These are phyloP conservation scores for Hyperoplus lanceolatus DNA, from an alignment of 2,797 vertebrate genomes.

Conservation along the genomic window DNA sequence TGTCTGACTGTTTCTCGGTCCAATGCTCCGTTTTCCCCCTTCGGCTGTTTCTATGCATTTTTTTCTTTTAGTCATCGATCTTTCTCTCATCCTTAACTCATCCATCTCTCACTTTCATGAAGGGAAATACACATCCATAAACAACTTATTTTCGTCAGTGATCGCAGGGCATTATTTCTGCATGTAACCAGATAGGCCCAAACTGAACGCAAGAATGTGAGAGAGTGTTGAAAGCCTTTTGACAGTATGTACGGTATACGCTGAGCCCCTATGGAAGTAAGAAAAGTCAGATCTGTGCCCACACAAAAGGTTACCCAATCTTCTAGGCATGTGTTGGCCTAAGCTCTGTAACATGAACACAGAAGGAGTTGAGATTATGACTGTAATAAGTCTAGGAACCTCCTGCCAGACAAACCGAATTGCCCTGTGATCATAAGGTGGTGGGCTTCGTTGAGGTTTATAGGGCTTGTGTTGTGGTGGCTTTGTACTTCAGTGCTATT, in stretches of 20 bases:
- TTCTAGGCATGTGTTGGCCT: slow-evolving; percentile 49
- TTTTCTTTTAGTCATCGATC: slow-evolving; percentile 52
- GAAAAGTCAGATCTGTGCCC: neutral
- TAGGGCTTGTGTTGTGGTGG: slow-evolving; percentile 77
- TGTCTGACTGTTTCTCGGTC: slow-evolving; percentile 64
- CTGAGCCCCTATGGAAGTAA: neutral
- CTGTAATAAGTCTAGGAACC: slow-evolving; percentile 73
- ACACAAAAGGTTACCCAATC: slow-evolving; percentile 46
- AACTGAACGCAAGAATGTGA: slow-evolving; percentile 15
- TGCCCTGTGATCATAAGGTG: slow-evolving; percentile 75
- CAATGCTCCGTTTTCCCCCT: slow-evolving; percentile 61
- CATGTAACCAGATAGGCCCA: slow-evolving; percentile 23
- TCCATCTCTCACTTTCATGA: slow-evolving; percentile 48
- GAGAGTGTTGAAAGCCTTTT: neutral
- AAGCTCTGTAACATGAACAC: slow-evolving; percentile 59
- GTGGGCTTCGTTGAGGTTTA: slow-evolving; percentile 73
- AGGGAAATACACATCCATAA: slow-evolving; percentile 34
- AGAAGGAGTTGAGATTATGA: slow-evolving; percentile 69
- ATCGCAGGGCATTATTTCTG: slow-evolving; percentile 24
- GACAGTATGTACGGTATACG: neutral
- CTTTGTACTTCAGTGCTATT: slow-evolving; percentile 73
- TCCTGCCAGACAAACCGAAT: slow-evolving; percentile 74
- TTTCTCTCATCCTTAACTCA: slow-evolving; percentile 41
- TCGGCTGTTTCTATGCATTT: slow-evolving; percentile 56
- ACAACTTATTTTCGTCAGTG: slow-evolving; percentile 30